A percentile compares a stretch with the other conserved stretches of the same genome.
Evolutionary conservation across 2,797 vertebrate genomes (phyloP).

Genomic region (Catamblyrhynchus diadema): DNA sequence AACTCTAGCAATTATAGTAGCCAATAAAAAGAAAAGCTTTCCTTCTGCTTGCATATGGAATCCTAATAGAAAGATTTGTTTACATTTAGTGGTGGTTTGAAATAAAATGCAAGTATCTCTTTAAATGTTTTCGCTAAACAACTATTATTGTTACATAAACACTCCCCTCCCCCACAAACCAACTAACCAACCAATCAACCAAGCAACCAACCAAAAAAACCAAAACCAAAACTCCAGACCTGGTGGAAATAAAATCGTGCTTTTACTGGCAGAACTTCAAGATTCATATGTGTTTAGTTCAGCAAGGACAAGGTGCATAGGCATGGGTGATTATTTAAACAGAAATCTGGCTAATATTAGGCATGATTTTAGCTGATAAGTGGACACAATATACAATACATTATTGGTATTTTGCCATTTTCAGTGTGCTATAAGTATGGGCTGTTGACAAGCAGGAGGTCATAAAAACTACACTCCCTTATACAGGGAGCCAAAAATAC

Average conservation of each 20-base stretch:
- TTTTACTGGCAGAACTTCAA: not conserved
- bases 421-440: not conserved
- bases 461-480: not conserved
- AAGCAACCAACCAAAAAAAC: not conserved
- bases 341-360: not conserved
- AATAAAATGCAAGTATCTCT: not conserved
- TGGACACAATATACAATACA: not conserved
- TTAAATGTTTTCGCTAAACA: not conserved
- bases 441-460: not conserved
- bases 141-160: not conserved
- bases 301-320: not conserved
- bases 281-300: not conserved
- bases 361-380: not conserved
- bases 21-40: not conserved
- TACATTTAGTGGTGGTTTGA: not conserved
- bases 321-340: not conserved
- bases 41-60: not conserved
- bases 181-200: not conserved
- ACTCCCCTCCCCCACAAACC: not conserved
- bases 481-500: fast-evolving
- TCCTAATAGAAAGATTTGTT: not conserved
- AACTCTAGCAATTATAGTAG: not conserved
- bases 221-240: not conserved
- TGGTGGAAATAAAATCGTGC: not conserved
- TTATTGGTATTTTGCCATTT: not conserved